Evolutionary conservation across 1,140 invertebrate genomes (phyloP), one percentile per base, ranked within the genome.

Genomic region (Medauroidea extradentata): DNA sequence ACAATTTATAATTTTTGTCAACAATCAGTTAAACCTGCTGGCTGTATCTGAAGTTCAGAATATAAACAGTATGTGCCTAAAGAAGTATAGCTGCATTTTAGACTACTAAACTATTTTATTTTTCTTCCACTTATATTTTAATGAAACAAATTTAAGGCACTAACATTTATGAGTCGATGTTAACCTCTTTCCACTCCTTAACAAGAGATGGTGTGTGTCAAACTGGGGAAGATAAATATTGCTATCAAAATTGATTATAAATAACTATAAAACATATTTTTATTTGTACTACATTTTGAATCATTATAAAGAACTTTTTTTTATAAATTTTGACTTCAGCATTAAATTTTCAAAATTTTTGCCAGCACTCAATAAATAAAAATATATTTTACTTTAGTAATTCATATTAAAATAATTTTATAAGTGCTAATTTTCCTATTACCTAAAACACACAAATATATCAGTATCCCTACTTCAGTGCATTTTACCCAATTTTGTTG

Each of bases 81-180:
- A 44, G 23, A 44, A 23, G 27, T 46, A 43, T 24, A 24, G 2
- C 23, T 41, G 34, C 39, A 38, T 43, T 42, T 27, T 34, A 44
- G 13, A 25, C 44, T 24, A n/a, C 18, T 27, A n/a, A 13, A 43
- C 29, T 29, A 51, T 51, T 27, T 34, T 25, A 51, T 25, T 19
- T 51, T 51, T 29, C 38, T 16, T 29, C 19, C 11, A 34, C 38
- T 29, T 51, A 25, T 18, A 29, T 34, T 2, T 24, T 41, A 25
- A 34, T 44, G 42, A 55, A 43, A 55, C 42, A 23, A 44, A n/a
- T 55, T 38, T 55, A 55, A 55, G 53, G 53, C 53, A 55, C 53
- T 55, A 55, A 55, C 34, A 55, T 55, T 46, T 55, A 25, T 55
- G 41, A 55, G 44, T 55, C 41, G 39, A 43, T 34, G 39, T 46